Evolutionary conservation across 2,888 invertebrate genomes (phyloP).

Genomic region (Cosmorhoe ocellata): DNA sequence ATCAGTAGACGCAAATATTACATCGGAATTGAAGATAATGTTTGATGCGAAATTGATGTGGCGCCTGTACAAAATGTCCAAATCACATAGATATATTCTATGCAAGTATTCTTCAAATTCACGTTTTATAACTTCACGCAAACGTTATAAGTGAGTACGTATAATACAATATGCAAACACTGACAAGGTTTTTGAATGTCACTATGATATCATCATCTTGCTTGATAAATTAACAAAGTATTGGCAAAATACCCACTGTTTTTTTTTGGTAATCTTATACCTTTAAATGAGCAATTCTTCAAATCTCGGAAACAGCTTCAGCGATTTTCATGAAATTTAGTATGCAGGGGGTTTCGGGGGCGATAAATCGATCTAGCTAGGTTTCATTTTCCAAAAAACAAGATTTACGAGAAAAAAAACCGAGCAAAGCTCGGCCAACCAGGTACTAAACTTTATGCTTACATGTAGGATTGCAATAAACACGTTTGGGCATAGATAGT

Average conservation of each 20-base stretch:
- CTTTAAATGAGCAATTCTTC: too few relatives aligned
- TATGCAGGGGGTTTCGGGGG: too few relatives aligned
- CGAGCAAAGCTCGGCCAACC: too few relatives aligned
- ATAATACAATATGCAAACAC: not conserved
- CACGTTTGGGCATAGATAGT: too few relatives aligned
- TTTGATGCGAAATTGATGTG: conserved; percentile 20
- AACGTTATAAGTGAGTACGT: conserved; percentile 3
- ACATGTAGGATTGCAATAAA: too few relatives aligned
- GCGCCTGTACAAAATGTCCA: not conserved
- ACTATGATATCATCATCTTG: conserved; percentile 24
- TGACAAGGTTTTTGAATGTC: conserved; percentile 2
- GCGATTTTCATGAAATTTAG: not conserved
- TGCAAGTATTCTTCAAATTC: conserved; percentile 21
- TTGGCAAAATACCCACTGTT: not conserved
- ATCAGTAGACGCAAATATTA: conserved; percentile 16
- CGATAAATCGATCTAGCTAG: too few relatives aligned
- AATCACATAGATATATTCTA: not conserved
- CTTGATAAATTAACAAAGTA: conserved; percentile 2
- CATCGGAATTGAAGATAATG: conserved; percentile 17
- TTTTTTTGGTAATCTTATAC: too few relatives aligned
- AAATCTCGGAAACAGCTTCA: too few relatives aligned
- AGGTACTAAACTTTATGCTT: too few relatives aligned
- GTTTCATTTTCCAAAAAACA: too few relatives aligned
- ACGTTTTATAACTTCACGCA: conserved; percentile 19
- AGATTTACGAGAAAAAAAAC: too few relatives aligned